Base-by-base conservation (phyloP, 2,797 vertebrate genomes). In the Danionella dracula region DNA sequence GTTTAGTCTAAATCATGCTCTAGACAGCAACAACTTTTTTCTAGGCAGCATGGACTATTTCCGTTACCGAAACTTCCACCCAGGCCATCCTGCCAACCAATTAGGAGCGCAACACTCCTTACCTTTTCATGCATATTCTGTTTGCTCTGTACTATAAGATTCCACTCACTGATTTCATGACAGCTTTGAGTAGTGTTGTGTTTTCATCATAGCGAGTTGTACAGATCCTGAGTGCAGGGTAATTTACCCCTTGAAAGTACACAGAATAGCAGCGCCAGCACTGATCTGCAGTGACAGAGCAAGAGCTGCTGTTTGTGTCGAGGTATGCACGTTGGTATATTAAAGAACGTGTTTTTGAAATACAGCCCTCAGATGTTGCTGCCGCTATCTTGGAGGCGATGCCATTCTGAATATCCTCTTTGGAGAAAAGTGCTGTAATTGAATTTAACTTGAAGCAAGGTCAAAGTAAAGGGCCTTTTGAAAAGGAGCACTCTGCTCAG, bases 381-480 rank as follows among this genome's bases (percentile, higher is more conserved):
- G 57, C 55, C 21, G 11, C 44, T 71, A 56, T 71, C 53, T 68
- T 8, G 4, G 60, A 72, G 69, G 40, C 62, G 59, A 46, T 62
- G 44, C 42, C 31, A 34, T 41, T 53, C 61, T 70, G 68, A 74
- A 69, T 58, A 59, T 68, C 49, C 49, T 57, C 64, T 73, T 78
- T 75, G 60, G 51, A 65, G 73, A 60, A 61, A 68, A 57, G 50
- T 62, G 42, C 65, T 57, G 44, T 62, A 66, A 68, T 70, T 68
- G 45, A 65, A 65, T 72, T 72, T 44, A 70, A 66, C 72, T 65
- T 50, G 59, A 72, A 51, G 62, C 54, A 56, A 63, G 67, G 68
- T 73, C 68, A 67, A 72, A 57, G 67, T 58, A 50, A 62, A 69
- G 58, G 67, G 68, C 59, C 48, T 68, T 78, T 54, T 70, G 76